Evolutionary conservation across 2,888 invertebrate genomes (phyloP).

Genomic region (Acholoe squamosa): DNA sequence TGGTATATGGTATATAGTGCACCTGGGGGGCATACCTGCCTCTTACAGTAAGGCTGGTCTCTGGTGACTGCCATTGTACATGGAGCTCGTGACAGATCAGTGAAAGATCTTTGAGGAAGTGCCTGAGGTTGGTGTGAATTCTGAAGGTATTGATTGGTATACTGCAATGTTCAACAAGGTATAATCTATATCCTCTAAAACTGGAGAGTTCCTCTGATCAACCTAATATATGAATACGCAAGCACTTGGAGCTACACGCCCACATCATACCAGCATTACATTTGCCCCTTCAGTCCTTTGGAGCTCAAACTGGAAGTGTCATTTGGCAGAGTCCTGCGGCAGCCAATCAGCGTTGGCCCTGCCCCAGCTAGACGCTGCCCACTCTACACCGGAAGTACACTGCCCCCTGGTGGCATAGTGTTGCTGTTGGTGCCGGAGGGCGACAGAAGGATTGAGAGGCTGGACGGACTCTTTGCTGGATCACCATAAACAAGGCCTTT

Average conservation of each 20-base stretch:
- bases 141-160: too few relatives aligned
- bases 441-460: not conserved
- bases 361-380: not conserved
- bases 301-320: not conserved
- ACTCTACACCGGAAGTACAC: not conserved
- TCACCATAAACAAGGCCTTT: not conserved
- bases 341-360: not conserved
- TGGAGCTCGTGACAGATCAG: too few relatives aligned
- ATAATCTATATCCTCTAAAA: too few relatives aligned
- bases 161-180: too few relatives aligned
- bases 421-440: not conserved
- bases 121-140: too few relatives aligned
- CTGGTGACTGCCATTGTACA: too few relatives aligned
- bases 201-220: too few relatives aligned
- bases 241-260: not conserved
- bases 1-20: too few relatives aligned
- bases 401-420: not conserved
- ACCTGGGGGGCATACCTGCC: too few relatives aligned
- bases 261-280: not conserved
- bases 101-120: too few relatives aligned
- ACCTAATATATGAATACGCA: too few relatives aligned
- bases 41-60: too few relatives aligned
- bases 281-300: not conserved
- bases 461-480: not conserved
- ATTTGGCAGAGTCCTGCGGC: not conserved